Conservation (phyloP, 2,888 invertebrate species). For the Apamea epomidion region DNA sequence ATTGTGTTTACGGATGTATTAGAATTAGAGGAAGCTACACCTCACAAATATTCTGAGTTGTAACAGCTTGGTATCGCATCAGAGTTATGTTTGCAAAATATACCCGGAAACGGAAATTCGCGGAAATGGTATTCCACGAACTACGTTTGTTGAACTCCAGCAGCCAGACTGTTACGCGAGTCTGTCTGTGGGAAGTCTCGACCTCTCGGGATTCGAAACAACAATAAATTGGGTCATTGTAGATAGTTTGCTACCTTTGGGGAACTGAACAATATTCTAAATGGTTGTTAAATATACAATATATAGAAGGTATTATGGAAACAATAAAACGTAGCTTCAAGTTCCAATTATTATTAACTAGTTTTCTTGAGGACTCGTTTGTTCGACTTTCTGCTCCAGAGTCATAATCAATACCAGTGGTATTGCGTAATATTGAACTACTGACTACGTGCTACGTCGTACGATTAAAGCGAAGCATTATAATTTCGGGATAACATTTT, state of each 20-base stretch:
- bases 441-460: neutral
- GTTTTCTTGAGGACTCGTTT: neutral
- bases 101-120: neutral
- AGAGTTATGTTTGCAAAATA: constrained; percentile 8
- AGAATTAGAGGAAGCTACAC: neutral
- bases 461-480: neutral
- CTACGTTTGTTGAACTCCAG: constrained; percentile 30
- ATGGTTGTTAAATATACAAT: neutral
- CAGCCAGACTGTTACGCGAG: constrained; percentile 8
- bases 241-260: neutral
- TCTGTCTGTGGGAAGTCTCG: constrained; percentile 33
- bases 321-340: neutral
- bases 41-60: neutral
- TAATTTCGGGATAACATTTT: neutral
- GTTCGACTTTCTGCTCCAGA: constrained; percentile 12
- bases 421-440: constrained; percentile 18
- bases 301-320: neutral
- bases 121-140: constrained; percentile 5
- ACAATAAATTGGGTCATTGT: constrained; percentile 18
- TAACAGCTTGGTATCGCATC: neutral
- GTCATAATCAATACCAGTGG: constrained; percentile 24
- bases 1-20: neutral
- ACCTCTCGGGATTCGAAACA: constrained; percentile 9
- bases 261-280: neutral
- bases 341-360: neutral